Conservation (phyloP, 2,888 invertebrate genomes). For the Omphaloscelis lunosa region DNA sequence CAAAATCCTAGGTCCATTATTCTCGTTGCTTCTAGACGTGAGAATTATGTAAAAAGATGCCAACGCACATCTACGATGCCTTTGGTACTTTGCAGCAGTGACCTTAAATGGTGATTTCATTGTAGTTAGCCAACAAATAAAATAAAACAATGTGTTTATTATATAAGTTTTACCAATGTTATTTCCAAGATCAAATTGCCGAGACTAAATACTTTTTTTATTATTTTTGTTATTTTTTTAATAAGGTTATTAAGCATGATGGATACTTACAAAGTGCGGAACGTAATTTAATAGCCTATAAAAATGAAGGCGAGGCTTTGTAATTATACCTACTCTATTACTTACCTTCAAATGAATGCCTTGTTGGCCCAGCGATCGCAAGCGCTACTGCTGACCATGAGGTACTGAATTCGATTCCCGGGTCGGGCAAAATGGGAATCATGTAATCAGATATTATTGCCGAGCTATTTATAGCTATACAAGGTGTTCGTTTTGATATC, state of each 20-base stretch:
- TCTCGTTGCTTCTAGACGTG: no score
- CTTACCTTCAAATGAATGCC: neutral
- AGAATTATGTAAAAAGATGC: no score
- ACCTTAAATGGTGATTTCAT: neutral
- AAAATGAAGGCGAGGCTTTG: no score
- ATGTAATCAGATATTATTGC: no score
- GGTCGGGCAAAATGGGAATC: no score
- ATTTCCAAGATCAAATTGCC: constrained; percentile 33
- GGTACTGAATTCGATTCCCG: no score
- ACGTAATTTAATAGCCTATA: neutral
- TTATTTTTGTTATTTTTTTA: constrained; percentile 4
- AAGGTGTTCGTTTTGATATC: no score
- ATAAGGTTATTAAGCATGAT: neutral
- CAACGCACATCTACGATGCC: neutral
- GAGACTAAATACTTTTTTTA: neutral
- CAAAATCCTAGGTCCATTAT: no score
- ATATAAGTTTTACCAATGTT: neutral
- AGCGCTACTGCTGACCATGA: no score
- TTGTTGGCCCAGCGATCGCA: no score
- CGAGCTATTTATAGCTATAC: no score
- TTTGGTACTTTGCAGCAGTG: neutral
- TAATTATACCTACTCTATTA: neutral
- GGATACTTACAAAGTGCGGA: no score
- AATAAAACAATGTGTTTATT: constrained; percentile 9
- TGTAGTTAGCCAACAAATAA: neutral